Percentiles rank a stretch among this genome's conserved stretches.
Conservation (phyloP, 2,113 vertebrate genomes). For the Cinclus cinclus region DNA sequence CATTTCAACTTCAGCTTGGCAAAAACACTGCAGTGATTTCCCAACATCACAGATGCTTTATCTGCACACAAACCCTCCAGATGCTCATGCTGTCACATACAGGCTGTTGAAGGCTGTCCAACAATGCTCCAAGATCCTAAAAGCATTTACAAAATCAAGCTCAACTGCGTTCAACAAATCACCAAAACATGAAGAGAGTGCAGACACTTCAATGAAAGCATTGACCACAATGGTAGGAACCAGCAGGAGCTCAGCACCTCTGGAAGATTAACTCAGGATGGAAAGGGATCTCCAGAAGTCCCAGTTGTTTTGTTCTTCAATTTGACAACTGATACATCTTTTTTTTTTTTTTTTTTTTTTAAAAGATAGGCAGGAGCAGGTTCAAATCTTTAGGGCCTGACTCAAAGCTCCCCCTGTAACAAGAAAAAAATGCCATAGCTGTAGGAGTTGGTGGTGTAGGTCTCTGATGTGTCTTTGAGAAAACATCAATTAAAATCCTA, state of each 20-base stretch:
- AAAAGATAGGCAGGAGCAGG: not conserved
- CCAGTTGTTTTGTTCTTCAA: not conserved
- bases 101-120: constrained; percentile 14
- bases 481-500: not conserved
- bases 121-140: constrained; percentile 39
- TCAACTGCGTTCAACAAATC: constrained; percentile 13
- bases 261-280: not conserved
- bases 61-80: constrained; percentile 54
- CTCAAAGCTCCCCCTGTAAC: not conserved
- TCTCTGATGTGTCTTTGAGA: not conserved
- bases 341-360: not conserved
- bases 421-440: not conserved
- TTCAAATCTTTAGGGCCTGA: not conserved
- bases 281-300: not conserved
- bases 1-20: constrained; percentile 55
- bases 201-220: not conserved
- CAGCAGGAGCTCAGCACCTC: not conserved
- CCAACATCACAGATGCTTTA: constrained; percentile 60
- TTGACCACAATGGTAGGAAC: not conserved
- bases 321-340: not conserved
- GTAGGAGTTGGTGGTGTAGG: not conserved
- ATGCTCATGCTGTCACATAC: constrained; percentile 49
- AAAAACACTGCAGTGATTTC: constrained; percentile 49
- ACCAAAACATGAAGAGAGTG: not conserved
- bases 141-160: constrained; percentile 19